Conservation (phyloP, 1,140 invertebrate species). For the Drosophila subobscura region DNA sequence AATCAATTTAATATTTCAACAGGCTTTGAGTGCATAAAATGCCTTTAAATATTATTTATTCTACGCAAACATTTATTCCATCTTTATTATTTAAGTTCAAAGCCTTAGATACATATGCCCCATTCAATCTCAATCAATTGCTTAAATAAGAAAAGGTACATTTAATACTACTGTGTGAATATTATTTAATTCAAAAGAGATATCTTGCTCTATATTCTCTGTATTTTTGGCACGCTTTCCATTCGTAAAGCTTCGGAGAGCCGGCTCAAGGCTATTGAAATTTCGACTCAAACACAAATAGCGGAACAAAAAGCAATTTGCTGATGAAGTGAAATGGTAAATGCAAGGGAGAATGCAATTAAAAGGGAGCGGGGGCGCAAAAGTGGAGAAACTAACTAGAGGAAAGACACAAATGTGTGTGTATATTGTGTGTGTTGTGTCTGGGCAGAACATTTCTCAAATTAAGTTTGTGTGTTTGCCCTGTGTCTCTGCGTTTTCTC, state of each 20-base stretch:
- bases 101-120: neutral
- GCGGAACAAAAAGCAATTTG: constrained; percentile 63
- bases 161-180: constrained; percentile 3
- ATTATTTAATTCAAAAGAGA: constrained; percentile 21
- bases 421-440: constrained; percentile 13
- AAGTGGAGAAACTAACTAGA: constrained; percentile 8
- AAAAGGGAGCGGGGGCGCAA: constrained; percentile 25
- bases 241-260: constrained; percentile 14
- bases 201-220: too few relatives aligned
- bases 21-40: too few relatives aligned
- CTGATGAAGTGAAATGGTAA: constrained; percentile 59
- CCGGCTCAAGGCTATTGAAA: constrained; percentile 36
- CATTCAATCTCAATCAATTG: neutral
- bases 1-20: too few relatives aligned
- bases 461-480: constrained; percentile 29
- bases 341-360: constrained; percentile 61
- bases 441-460: constrained; percentile 48
- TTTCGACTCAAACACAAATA: constrained; percentile 54
- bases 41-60: neutral
- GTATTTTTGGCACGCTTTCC: constrained; percentile 17
- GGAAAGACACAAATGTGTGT: constrained; percentile 17
- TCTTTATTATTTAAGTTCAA: neutral
- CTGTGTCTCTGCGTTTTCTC: constrained; percentile 19
- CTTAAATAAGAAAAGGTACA: neutral
- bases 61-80: too few relatives aligned